Evolutionary conservation across 2,888 invertebrate species (phyloP).

Genomic region (Coronaproctus castanopsis): DNA sequence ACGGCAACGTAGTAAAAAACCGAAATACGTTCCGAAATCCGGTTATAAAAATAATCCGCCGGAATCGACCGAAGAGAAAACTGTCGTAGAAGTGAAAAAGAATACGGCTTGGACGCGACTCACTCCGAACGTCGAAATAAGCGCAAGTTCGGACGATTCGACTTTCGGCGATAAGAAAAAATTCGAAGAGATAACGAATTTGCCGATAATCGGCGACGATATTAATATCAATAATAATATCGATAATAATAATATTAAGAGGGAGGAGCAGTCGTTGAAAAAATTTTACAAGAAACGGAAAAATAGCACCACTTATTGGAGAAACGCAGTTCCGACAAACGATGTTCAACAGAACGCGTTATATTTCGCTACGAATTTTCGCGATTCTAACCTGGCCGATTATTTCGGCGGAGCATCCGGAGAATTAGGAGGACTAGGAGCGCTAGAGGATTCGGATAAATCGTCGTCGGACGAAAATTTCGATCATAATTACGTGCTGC

Average conservation of each 20-base stretch:
- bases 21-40: background rate
- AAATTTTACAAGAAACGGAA: background rate
- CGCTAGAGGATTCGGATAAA: too few species aligned
- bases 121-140: background rate
- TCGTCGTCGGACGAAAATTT: background rate
- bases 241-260: background rate
- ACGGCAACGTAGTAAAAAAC: background rate
- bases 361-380: background rate
- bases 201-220: background rate
- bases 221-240: background rate
- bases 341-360: background rate
- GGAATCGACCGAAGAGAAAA: background rate
- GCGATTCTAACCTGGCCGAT: background rate
- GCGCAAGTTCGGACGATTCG: background rate
- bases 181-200: too few species aligned
- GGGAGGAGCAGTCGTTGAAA: background rate
- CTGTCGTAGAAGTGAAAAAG: background rate
- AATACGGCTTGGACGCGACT: background rate
- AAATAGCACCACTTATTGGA: background rate
- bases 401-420: background rate
- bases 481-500: background rate
- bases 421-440: too few species aligned
- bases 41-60: background rate
- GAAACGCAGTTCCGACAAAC: background rate
- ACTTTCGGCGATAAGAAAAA: background rate